These are phyloP conservation scores for Pyrochroa serraticornis DNA, from an alignment of 2,888 invertebrate genomes.

Conservation along the genomic window DNA sequence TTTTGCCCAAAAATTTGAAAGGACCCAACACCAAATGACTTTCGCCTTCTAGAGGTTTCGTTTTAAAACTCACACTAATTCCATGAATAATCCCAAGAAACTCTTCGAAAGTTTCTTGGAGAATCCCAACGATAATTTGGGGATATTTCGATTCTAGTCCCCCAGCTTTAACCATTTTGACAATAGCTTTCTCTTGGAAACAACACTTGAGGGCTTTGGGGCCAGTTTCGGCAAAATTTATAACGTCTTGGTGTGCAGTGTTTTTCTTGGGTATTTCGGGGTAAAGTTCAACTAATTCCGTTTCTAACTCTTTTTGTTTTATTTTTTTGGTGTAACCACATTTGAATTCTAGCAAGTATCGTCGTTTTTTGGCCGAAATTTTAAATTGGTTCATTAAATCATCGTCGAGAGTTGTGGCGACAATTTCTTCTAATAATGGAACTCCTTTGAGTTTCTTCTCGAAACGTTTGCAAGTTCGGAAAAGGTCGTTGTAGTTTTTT, in stretches of 20 bases:
- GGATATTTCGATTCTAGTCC: constrained; percentile 65
- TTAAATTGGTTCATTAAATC: constrained; percentile 48
- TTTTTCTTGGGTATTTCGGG: constrained; percentile 47
- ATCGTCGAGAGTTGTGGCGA: constrained; percentile 45
- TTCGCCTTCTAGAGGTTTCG: constrained; percentile 65
- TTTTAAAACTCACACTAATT: constrained; percentile 68
- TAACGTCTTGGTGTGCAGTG: constrained; percentile 58
- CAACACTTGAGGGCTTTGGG: constrained; percentile 67
- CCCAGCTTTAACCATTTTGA: constrained; percentile 62
- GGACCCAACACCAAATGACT: constrained; percentile 61
- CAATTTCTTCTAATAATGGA: constrained; percentile 41
- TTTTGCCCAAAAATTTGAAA: constrained; percentile 69
- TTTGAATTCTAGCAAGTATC: constrained; percentile 45
- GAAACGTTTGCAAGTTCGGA: constrained; percentile 10
- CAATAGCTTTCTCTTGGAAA: constrained; percentile 67
- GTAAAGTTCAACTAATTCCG: constrained; percentile 46
- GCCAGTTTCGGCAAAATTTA: constrained; percentile 64
- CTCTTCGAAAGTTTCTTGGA: constrained; percentile 64
- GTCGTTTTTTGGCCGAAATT: constrained; percentile 43
- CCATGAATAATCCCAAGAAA: constrained; percentile 67
- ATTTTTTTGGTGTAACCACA: constrained; percentile 45
- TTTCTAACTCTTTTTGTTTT: constrained; percentile 47
- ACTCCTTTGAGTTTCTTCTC: constrained; percentile 19
- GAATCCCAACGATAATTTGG: constrained; percentile 60
- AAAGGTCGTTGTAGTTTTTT: not conserved